Evolutionary conservation across 2,888 invertebrate genomes (phyloP).

Genomic region (Pogonocherus hispidulus): DNA sequence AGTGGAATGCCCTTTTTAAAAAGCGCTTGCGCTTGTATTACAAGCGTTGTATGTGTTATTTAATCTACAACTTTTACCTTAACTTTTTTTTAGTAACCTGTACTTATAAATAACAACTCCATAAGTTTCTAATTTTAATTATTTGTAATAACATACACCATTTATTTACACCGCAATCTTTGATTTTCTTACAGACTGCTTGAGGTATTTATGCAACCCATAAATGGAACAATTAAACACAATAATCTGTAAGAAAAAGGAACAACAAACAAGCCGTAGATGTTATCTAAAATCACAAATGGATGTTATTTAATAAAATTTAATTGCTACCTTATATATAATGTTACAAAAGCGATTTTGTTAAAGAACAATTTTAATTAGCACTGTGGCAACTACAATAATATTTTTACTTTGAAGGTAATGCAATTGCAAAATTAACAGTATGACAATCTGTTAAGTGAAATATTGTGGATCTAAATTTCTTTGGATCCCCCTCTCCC

Average conservation of each 20-base stretch:
- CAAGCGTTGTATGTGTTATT: too few species aligned
- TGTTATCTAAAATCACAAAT: not conserved
- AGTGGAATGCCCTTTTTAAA: too few species aligned
- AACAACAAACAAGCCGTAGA: not conserved
- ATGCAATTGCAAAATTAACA: not conserved
- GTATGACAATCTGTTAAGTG: too few species aligned
- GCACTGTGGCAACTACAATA: not conserved
- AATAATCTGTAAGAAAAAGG: not conserved
- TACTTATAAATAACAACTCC: too few species aligned
- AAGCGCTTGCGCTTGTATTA: too few species aligned
- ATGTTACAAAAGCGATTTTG: not conserved
- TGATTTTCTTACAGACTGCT: not conserved
- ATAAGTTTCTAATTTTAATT: too few species aligned
- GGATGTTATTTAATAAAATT: not conserved
- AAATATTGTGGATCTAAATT: too few species aligned
- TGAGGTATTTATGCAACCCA: not conserved
- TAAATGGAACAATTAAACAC: not conserved
- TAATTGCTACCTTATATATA: not conserved
- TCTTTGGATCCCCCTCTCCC: too few species aligned
- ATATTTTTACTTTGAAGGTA: not conserved
- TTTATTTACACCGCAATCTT: too few species aligned
- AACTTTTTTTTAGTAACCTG: too few species aligned
- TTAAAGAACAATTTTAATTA: not conserved
- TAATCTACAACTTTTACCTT: too few species aligned
- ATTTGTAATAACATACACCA: too few species aligned